These are phyloP conservation scores for Hybognathus amarus DNA, from an alignment of 2,797 vertebrate species.

Conservation along the genomic window DNA sequence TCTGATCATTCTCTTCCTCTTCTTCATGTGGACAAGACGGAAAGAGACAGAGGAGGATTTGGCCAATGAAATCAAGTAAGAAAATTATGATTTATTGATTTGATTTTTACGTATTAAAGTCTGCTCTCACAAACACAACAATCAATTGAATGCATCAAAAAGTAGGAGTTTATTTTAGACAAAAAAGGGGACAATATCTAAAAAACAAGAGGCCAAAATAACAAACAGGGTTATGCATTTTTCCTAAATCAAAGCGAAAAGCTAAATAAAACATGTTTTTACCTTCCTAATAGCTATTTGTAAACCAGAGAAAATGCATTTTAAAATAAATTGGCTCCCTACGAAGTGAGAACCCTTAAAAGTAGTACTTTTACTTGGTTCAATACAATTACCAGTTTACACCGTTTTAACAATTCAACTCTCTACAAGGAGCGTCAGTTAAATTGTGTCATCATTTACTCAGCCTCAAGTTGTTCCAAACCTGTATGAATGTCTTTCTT, in stretches of 20 bases:
- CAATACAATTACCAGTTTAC: background rate
- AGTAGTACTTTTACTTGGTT: background rate
- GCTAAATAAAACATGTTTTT: background rate
- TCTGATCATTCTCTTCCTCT: slow-evolving; percentile 73
- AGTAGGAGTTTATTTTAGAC: background rate
- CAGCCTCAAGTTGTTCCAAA: too few relatives aligned
- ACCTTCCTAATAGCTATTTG: background rate
- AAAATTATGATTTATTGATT: slow-evolving; percentile 37
- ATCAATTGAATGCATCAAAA: background rate
- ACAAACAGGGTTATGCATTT: background rate
- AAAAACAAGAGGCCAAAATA: background rate
- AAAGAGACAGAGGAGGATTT: slow-evolving; percentile 85
- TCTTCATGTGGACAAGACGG: slow-evolving; percentile 77
- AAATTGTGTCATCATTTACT: too few relatives aligned
- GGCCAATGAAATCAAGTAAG: slow-evolving; percentile 96
- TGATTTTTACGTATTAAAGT: background rate
- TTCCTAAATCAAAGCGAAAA: background rate
- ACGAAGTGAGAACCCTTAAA: background rate
- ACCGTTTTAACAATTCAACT: too few relatives aligned
- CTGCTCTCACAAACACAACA: background rate
- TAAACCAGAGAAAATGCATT: background rate
- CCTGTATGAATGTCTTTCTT: too few relatives aligned
- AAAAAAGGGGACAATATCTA: background rate
- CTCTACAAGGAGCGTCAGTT: too few relatives aligned
- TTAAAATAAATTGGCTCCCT: background rate